Conservation (phyloP, 2,888 invertebrate species). For the Steinernema scapterisci region DNA sequence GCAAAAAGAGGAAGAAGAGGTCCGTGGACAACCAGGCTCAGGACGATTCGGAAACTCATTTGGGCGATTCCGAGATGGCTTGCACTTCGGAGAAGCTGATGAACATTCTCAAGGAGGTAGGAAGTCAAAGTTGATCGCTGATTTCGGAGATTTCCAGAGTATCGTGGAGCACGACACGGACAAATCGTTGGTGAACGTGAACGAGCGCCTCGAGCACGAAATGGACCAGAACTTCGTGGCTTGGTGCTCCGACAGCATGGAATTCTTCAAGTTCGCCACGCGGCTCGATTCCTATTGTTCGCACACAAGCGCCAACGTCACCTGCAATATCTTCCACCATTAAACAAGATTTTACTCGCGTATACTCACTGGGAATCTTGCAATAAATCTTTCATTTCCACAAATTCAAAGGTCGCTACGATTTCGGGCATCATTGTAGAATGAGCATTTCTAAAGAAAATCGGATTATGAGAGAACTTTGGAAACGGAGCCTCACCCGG, state of each 20-base stretch:
- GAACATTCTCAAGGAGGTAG: background rate
- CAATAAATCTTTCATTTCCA: too few species aligned
- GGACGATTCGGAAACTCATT: background rate
- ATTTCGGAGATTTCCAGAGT: background rate
- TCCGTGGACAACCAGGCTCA: background rate
- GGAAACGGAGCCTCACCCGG: too few species aligned
- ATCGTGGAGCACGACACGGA: background rate
- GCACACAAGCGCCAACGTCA: background rate
- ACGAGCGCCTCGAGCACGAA: background rate
- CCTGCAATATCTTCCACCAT: background rate
- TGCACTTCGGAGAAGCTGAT: background rate
- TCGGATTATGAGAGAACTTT: too few species aligned
- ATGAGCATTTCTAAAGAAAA: too few species aligned
- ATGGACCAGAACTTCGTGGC: background rate
- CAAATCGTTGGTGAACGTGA: background rate
- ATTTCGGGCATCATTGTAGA: too few species aligned
- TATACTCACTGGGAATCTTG: too few species aligned
- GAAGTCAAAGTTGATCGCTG: background rate
- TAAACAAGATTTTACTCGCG: background rate
- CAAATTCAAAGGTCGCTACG: too few species aligned
- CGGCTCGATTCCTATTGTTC: background rate
- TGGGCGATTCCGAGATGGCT: background rate
- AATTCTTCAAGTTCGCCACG: background rate
- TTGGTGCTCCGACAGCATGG: slow-evolving; percentile 4
- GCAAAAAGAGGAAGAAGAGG: background rate